Conservation (phyloP, 30 jellyfish, hydroid and myxozoan genomes). For the Aurelia sp. region DNA sequence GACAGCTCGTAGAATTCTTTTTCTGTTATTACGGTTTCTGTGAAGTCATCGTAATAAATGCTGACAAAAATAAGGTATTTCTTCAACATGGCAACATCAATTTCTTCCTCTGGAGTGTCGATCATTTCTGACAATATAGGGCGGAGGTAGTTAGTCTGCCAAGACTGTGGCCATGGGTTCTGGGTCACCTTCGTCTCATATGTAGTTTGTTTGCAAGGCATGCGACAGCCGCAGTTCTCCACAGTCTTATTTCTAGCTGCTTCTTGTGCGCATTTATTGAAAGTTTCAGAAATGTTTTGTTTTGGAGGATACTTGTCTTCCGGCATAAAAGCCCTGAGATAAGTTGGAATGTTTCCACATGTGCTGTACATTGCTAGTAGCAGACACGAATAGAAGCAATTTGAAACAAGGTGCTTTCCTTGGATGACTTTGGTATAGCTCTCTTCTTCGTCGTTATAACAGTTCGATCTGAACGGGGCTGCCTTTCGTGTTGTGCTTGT, state of each 20-base stretch:
- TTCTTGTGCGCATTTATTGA: neutral
- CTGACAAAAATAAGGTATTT: neutral
- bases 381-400: constrained; percentile 27
- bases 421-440: neutral
- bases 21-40: neutral
- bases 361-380: neutral
- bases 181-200: neutral
- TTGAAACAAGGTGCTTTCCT: neutral
- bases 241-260: too few relatives aligned
- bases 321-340: neutral
- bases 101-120: neutral
- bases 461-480: constrained; percentile 52
- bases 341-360: constrained; percentile 13
- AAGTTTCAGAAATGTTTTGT: neutral
- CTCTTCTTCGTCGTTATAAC: constrained; percentile 4
- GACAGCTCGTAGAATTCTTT: neutral
- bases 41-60: constrained; percentile 15
- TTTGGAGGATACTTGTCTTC: constrained; percentile 5
- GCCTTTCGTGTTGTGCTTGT: neutral
- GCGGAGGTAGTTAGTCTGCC: neutral
- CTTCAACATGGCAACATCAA: neutral
- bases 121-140: neutral
- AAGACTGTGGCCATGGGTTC: constrained; percentile 18
- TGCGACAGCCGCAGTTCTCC: constrained; percentile 4
- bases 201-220: neutral